Evolutionary conservation across 1,140 invertebrate genomes (phyloP).

Genomic region (Gonatopus flavifemur): DNA sequence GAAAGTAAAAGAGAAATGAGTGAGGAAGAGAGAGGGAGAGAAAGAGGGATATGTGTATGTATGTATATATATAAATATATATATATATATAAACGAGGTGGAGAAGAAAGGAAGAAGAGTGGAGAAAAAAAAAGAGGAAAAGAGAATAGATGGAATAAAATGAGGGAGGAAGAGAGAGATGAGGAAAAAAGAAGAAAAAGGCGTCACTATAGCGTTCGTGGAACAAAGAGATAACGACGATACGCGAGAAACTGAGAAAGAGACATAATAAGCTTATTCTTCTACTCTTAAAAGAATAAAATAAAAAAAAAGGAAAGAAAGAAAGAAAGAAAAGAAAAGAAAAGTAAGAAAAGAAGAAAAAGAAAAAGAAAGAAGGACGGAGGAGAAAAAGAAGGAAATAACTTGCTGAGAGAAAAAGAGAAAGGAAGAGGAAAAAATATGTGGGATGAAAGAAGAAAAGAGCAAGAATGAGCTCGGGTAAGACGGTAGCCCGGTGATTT

Average conservation of each 20-base stretch:
- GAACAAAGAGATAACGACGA: no score
- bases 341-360: background rate
- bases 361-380: background rate
- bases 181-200: slow-evolving; percentile 6
- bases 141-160: background rate
- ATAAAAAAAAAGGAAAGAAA: background rate
- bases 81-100: background rate
- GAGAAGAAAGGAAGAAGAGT: background rate
- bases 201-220: no score
- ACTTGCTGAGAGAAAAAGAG: slow-evolving; percentile 11
- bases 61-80: no score
- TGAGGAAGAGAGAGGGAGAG: background rate
- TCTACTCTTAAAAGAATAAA: no score
- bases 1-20: slow-evolving; percentile 5
- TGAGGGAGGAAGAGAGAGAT: slow-evolving; percentile 5
- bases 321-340: background rate
- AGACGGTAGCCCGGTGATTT: slow-evolving; percentile 53
- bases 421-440: slow-evolving; percentile 14
- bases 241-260: no score
- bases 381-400: slow-evolving; percentile 1
- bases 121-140: slow-evolving; percentile 1
- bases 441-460: slow-evolving; percentile 30
- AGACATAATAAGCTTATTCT: no score
- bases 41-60: slow-evolving; percentile 1
- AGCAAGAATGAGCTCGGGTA: slow-evolving; percentile 40